phyloP scores from a whole-genome alignment of 2,888 invertebrate genomes.

The Drosophila birchii region DNA sequence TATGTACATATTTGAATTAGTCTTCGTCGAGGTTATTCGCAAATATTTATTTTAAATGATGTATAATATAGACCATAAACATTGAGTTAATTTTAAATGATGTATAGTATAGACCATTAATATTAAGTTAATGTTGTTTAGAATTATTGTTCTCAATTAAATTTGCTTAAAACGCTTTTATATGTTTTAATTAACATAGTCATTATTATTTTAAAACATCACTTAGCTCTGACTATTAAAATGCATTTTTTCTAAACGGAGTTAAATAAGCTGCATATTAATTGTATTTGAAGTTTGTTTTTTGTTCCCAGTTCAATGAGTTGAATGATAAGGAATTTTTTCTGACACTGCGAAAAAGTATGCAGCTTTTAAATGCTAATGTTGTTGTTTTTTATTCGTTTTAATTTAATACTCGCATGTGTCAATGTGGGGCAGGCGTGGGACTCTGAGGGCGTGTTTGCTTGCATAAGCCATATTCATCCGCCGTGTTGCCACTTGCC shows the following conservation, averaged over 20 bases:
- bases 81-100: background rate
- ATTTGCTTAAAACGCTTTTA: background rate
- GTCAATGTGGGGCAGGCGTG: conserved; percentile 28
- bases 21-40: background rate
- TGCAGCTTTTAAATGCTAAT: conserved; percentile 37
- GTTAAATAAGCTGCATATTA: conserved; percentile 7
- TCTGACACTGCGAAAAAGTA: conserved; percentile 55
- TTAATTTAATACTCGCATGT: conserved; percentile 41
- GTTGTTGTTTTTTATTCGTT: conserved; percentile 14
- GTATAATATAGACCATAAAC: background rate
- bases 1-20: too few relatives aligned
- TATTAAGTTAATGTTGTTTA: background rate
- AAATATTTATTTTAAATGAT: background rate
- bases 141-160: background rate
- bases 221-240: background rate
- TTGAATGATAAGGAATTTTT: conserved; percentile 51
- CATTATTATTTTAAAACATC: too few relatives aligned
- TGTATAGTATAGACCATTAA: too few relatives aligned
- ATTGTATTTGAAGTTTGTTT: background rate
- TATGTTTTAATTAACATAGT: too few relatives aligned
- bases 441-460: conserved; percentile 12
- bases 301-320: conserved; percentile 5
- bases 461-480: conserved; percentile 62
- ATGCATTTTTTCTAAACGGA: conserved; percentile 1
- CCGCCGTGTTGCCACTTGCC: conserved; percentile 60